Percentiles rank a stretch among this genome's conserved stretches.
These are phyloP conservation scores for Plusia festucae DNA, from an alignment of 2,888 invertebrate species.

Conservation along the genomic window DNA sequence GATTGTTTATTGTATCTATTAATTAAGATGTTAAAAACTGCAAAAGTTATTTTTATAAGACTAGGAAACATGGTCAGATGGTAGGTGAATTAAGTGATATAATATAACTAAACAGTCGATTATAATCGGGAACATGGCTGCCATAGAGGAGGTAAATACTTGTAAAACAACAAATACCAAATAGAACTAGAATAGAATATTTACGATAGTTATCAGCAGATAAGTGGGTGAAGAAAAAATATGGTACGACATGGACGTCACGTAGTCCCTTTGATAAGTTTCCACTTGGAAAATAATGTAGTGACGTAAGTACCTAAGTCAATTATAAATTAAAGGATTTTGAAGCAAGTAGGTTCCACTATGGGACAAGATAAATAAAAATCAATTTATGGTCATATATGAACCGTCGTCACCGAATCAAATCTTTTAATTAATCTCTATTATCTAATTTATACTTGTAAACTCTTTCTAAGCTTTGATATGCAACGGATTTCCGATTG, in stretches of 20 bases:
- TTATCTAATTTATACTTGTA: too few relatives aligned
- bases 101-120: too few relatives aligned
- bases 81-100: too few relatives aligned
- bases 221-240: slow-evolving; percentile 5
- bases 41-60: too few relatives aligned
- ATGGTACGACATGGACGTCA: slow-evolving; percentile 2
- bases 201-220: slow-evolving; percentile 1
- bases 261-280: slow-evolving; percentile 3
- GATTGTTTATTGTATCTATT: too few relatives aligned
- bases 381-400: background rate
- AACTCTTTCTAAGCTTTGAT: too few relatives aligned
- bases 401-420: background rate
- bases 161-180: background rate
- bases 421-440: too few relatives aligned
- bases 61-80: background rate
- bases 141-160: background rate
- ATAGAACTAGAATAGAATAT: background rate
- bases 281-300: background rate
- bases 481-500: too few relatives aligned
- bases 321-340: background rate
- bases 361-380: background rate
- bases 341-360: background rate
- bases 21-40: too few relatives aligned
- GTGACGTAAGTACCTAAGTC: background rate
- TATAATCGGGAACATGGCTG: background rate